Evolutionary conservation across 30 jellyfish, hydroid and myxozoan genomes (phyloP), one percentile per base, ranked within the genome.

Genomic region (Turritopsis rubra): DNA sequence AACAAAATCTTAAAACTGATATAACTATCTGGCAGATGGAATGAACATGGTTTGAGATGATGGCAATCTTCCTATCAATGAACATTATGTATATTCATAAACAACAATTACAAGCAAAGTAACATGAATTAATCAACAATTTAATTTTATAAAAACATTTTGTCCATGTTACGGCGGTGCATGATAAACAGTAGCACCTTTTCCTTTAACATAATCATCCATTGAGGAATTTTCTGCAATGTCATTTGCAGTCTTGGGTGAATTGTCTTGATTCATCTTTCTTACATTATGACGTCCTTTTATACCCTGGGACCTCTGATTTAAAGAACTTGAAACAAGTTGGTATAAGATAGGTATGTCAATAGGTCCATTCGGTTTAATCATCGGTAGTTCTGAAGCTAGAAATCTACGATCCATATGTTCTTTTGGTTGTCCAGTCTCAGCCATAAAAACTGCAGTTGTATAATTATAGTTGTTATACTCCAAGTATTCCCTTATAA

Each of bases 341-440:
- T 92, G 93, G 80, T 90, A 90, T 52, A 90, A 79, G 16, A 90
- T 52, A 60, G 97, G 97, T 19, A 90, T 18, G 53, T 79, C 66
- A 53, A 8, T 41, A 1, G 93, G 27, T 26, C 73, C 90, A 23
- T 27, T 53, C 5, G 41, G 79, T 20, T 92, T 96, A 26, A 80
- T 81, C 52, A 87, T 85, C 75, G 88, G 76, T 8, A 92, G 93
- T 81, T 92, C 95, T 65, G 75, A 84, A 28, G 88, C 82, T 1
- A 92, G 89, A 72, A 88, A 92, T 65, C 86, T 71, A 1, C 96
- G 72, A 65, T 92, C 96, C 17, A 92, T 76, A 7, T 76, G 94
- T 22, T 85, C 95, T 71, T 86, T 75, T 7, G 98, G 98, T 71
- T 92, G 98, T 8, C 96, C 96, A 53, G 96, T 21, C 77, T 92